phyloP scores from a whole-genome alignment of 2,888 invertebrate genomes.

The Stratiomys singularior region DNA sequence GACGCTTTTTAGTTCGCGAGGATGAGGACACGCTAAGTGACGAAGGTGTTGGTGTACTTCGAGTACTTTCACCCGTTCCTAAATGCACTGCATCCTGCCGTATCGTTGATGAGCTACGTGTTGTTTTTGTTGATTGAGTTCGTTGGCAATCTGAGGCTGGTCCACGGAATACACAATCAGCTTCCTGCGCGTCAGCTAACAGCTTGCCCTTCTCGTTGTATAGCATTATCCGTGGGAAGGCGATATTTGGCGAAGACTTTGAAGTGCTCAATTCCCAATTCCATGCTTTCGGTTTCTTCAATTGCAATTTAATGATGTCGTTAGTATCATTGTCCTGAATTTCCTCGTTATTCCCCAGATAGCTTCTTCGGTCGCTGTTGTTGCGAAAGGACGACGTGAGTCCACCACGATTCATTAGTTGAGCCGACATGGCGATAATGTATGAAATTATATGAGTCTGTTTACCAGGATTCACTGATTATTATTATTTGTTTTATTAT shows the following conservation, averaged over 20 bases:
- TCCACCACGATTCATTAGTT: slow-evolving; percentile 25
- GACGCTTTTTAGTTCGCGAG: slow-evolving; percentile 21
- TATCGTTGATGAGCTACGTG: slow-evolving; percentile 3
- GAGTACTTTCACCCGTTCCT: slow-evolving; percentile 5
- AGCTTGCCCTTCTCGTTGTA: slow-evolving; percentile 68
- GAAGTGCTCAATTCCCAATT: slow-evolving; percentile 71
- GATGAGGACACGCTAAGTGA: slow-evolving; percentile 16
- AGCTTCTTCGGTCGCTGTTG: slow-evolving; percentile 2
- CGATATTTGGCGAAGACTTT: slow-evolving; percentile 69
- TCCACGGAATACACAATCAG: slow-evolving; percentile 55
- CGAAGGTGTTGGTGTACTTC: neutral
- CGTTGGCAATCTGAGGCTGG: slow-evolving; percentile 15
- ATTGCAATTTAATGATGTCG: slow-evolving; percentile 66
- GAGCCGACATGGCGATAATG: slow-evolving; percentile 12
- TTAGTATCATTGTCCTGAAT: slow-evolving; percentile 55
- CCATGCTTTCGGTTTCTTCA: slow-evolving; percentile 70
- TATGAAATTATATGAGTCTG: neutral
- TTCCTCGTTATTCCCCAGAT: slow-evolving; percentile 52
- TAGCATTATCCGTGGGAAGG: slow-evolving; percentile 68
- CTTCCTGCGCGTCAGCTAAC: slow-evolving; percentile 64
- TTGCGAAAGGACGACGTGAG: slow-evolving; percentile 1
- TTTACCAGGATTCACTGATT: neutral
- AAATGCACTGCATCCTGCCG: neutral
- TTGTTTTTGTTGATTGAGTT: slow-evolving; percentile 38
- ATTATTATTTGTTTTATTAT: too few species aligned